Base-by-base conservation (phyloP, 2,888 invertebrate genomes). In the Tuberolachnus salignus region DNA sequence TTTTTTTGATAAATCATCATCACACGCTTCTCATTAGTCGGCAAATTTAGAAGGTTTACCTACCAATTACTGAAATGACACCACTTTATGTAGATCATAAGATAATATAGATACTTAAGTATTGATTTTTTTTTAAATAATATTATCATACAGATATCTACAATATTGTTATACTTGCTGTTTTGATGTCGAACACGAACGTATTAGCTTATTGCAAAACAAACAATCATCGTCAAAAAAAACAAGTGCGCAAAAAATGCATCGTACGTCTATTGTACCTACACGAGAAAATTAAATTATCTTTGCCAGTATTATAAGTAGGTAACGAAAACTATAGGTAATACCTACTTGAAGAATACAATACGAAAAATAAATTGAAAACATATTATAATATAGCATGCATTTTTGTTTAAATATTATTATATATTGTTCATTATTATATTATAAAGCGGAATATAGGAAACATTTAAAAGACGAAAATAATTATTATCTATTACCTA, bases 291-390 rank as follows among this genome's bases (percentile, higher is more conserved):
- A 57, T 44, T 11, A 57, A 69, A 71, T 71, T 46, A 46, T 14
- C 53, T 57, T n/a, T 21, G n/a, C 6, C 49, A n/a, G 26, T n/a
- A 49, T 44, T 55, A 23, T 19, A 14, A 9, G 21, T 19, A 14
- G 14, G 21, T 64, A 21, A 23, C 44, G 23, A 71, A 70, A 57
- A 57, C 44, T n/a, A 71, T 44, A n/a, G 44, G 21, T 44, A 71
- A 71, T 55, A 71, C 70, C n/a, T n/a, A 51, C 9, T 67, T 26
- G 9, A 67, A 49, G 67, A 67, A 49, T 11, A 67, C 49, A 67
- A 46, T 46, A 42, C 6, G 63, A n/a, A 44, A 34, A 34, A 34
- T 34, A 34, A 6, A 6, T 34, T 19, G 51, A 13, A 51, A 13
- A 69, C 16, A 42, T n/a, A 55, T 34, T n/a, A 67, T 42, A 63